These are phyloP conservation scores for Calosoma granatense DNA, from an alignment of 1,140 invertebrate species.

Conservation along the genomic window DNA sequence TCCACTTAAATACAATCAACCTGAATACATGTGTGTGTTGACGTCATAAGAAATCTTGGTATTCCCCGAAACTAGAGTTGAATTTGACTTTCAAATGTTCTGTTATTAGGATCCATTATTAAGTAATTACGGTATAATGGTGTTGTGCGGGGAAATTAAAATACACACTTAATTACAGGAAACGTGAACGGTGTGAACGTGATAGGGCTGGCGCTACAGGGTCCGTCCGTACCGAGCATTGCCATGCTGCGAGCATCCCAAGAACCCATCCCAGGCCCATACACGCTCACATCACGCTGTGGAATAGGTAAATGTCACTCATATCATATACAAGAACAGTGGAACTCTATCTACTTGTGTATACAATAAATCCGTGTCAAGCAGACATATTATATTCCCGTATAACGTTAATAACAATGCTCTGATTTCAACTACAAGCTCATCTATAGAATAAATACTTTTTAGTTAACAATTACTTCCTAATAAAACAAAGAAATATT, in stretches of 20 bases:
- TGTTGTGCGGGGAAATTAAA: too few relatives aligned
- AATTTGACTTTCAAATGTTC: background rate
- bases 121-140: background rate
- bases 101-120: background rate
- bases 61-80: too few relatives aligned
- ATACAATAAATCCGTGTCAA: too few relatives aligned
- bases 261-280: constrained; percentile 24
- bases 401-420: too few relatives aligned
- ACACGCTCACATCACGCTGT: constrained; percentile 21
- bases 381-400: too few relatives aligned
- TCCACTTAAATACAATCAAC: too few relatives aligned
- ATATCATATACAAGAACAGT: constrained; percentile 9
- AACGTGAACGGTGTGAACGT: constrained; percentile 60
- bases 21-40: too few relatives aligned
- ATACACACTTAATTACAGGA: constrained; percentile 39
- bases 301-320: constrained; percentile 11
- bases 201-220: constrained; percentile 53
- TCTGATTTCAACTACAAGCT: too few relatives aligned
- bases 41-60: too few relatives aligned
- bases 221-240: constrained; percentile 39
- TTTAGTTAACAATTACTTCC: too few relatives aligned
- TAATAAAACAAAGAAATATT: too few relatives aligned
- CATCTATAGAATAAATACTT: too few relatives aligned
- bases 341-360: constrained; percentile 10
- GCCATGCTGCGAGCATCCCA: constrained; percentile 26